phyloP scores from a whole-genome alignment of 23 tunicate species.

The Clavelina lepadiformis region DNA sequence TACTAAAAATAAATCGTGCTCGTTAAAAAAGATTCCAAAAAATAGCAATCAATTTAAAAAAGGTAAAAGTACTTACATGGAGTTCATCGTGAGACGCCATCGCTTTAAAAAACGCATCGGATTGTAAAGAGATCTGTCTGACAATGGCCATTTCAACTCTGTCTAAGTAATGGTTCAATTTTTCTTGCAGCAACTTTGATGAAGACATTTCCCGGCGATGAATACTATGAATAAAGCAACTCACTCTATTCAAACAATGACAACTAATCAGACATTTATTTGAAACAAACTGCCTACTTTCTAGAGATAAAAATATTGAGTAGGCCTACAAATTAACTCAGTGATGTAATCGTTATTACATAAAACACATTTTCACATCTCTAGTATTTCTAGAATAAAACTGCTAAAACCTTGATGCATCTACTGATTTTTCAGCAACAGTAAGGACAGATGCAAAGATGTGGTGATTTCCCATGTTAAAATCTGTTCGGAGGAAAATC shows the following conservation, averaged over 20 bases:
- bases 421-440: neutral
- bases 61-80: slow-evolving; percentile 37
- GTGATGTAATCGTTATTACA: no score
- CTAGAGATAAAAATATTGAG: no score
- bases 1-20: neutral
- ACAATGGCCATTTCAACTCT: slow-evolving; percentile 85
- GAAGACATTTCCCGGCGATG: slow-evolving; percentile 25
- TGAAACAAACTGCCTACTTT: no score
- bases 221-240: no score
- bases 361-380: no score
- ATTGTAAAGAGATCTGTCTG: slow-evolving; percentile 77
- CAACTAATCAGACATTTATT: no score
- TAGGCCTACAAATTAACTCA: no score
- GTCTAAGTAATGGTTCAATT: slow-evolving; percentile 77
- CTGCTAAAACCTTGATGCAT: no score
- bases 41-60: neutral
- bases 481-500: slow-evolving; percentile 44
- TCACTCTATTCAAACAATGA: no score
- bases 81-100: slow-evolving; percentile 85
- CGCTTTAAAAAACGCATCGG: slow-evolving; percentile 86
- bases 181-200: slow-evolving; percentile 70
- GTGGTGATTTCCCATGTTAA: slow-evolving; percentile 42
- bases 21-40: neutral
- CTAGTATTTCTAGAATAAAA: slow-evolving; percentile 8
- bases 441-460: slow-evolving; percentile 30